Base-by-base conservation (phyloP, 1,140 invertebrate species). In the Cherax quadricarinatus region DNA sequence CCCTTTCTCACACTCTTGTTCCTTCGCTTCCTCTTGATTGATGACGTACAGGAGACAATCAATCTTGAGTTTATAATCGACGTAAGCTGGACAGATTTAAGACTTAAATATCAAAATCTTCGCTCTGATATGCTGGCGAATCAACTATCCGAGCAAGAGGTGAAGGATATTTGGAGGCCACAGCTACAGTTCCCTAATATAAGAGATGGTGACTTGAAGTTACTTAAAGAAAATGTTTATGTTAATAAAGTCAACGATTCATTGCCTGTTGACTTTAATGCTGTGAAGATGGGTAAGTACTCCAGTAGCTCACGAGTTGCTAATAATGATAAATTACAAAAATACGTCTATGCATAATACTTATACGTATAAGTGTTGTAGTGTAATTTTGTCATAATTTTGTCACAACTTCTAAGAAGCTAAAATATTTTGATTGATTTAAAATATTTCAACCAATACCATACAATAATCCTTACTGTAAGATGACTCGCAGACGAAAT, bases 41-140 rank as follows among this genome's bases (percentile, higher is more conserved):
- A 53, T 21, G 89, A 91, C 83, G 75, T 86, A 66, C 48, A 57
- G 24, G 30, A 79, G 53, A 86, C 66, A 10, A 73, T 91, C 4
- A 86, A 70, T 18, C 30, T 91, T 18, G 89, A 91, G 48, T 48
- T 91, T 30, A 82, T 12, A 0, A 2, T 91, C 12, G 85, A 75
- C 5, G 21, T 91, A n/a, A 91, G 24, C 14, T 91, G 89, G 89
- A 49, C 73, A 30, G 89, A 91, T 48, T 53, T 66, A 16, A n/a
- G 89, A 57, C 80, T 86, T 24, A 91, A 60, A 10, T 91, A 86
- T 70, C 78, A 70, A 16, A 91, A 91, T 60, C 79, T 91, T n/a
- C 78, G 62, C n/a, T 16, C 73, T 4, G 86, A 30, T 60, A 24
- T 79, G 4, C 62, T 86, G 83, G 79, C 83, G 70, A 91, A 91